These are phyloP conservation scores for Dendrophyllia cribrosa DNA, from an alignment of 64 coral and sea anemone species.

Conservation along the genomic window DNA sequence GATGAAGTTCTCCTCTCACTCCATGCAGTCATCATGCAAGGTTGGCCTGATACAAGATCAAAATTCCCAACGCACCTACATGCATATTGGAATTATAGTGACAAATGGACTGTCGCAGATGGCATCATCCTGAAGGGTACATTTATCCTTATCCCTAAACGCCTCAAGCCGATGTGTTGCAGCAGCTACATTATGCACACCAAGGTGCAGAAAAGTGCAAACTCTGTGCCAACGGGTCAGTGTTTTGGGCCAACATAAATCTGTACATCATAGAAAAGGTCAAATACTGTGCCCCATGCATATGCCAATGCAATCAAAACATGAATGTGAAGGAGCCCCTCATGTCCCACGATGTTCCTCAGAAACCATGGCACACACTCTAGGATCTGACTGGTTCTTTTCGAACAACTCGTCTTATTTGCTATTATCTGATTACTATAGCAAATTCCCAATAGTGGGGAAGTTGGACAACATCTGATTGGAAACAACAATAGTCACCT, in stretches of 20 bases:
- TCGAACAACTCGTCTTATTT: slow-evolving; percentile 20
- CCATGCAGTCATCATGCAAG: slow-evolving; percentile 5
- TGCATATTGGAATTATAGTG: slow-evolving; percentile 11
- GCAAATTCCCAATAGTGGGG: slow-evolving; percentile 19
- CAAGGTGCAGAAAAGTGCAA: slow-evolving; percentile 22
- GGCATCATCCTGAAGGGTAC: slow-evolving; percentile 14
- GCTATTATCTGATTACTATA: slow-evolving; percentile 17
- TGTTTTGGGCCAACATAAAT: slow-evolving; percentile 53
- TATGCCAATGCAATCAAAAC: slow-evolving; percentile 41
- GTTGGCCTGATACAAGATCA: slow-evolving; percentile 44
- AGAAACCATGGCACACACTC: slow-evolving; percentile 32
- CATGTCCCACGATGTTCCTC: slow-evolving; percentile 11
- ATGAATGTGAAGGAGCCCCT: slow-evolving; percentile 39
- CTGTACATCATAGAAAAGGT: slow-evolving; percentile 28
- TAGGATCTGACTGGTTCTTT: background rate
- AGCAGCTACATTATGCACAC: slow-evolving; percentile 7
- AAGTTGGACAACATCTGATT: slow-evolving; percentile 8
- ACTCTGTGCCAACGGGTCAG: slow-evolving; percentile 38
- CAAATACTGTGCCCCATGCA: slow-evolving; percentile 30
- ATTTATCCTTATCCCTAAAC: background rate
- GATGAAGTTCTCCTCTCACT: slow-evolving; percentile 2
- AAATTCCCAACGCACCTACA: slow-evolving; percentile 12
- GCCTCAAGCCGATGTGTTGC: background rate
- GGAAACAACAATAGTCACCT: slow-evolving; percentile 28
- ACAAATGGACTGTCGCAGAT: slow-evolving; percentile 4